Base-by-base conservation (phyloP, 2,888 invertebrate genomes). In the Tachina grossa region DNA sequence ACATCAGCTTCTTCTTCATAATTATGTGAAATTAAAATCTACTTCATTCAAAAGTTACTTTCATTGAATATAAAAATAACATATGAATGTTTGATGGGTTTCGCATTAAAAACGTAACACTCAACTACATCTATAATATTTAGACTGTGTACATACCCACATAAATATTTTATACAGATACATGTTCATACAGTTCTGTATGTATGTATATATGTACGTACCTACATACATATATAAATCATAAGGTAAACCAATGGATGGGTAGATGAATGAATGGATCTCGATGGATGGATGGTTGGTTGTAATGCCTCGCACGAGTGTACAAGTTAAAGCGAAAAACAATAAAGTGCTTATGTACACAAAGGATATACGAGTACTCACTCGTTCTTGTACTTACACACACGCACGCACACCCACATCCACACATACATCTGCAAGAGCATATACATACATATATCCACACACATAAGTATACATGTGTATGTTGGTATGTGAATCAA, bases 321-420 rank as follows among this genome's bases (percentile, higher is more conserved):
- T 76, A 83, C 65, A 83, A 79, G 79, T 83, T 85, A 79, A 85
- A 85, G 89, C 87, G 88, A 89, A 90, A 90, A 90, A 91, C 90
- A 90, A 91, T 91, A 90, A 91, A 91, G 90, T 88, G 89, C 89
- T 90, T 90, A 89, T 90, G 90, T 90, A 91, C 90, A 90, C 88
- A 90, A 90, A 89, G 91, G 91, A 90, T 90, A 90, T 89, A 89
- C 51, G 61, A 63, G 51, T 43, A 53, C 41, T 43, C 43, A 39
- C 16, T 55, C 53, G 47, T 79, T 72, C 71, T 65, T 79, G 41
- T 49, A 65, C 65, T 53, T 39, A 43, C 3, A 55, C 41, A 71
- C 11, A 49, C 1, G 22, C 41, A 22, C 10, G 39, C 39, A 9
- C 9, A n/a, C 22, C 43, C 16, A 53, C 22, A 43, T 43, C 0